These are phyloP conservation scores for Desoria tigrina DNA, from an alignment of 2,888 invertebrate species.

Conservation along the genomic window DNA sequence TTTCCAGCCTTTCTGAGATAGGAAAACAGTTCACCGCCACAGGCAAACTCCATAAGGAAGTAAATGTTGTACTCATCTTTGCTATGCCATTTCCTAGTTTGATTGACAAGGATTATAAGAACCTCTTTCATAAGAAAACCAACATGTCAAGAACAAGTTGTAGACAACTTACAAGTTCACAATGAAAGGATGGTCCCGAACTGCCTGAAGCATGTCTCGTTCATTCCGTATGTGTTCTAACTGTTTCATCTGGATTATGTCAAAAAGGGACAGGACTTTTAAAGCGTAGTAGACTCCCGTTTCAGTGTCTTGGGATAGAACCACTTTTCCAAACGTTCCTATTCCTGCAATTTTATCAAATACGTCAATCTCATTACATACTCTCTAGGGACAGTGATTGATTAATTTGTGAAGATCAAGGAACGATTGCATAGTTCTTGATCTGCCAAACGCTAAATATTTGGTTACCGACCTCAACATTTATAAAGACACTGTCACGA, in stretches of 20 bases:
- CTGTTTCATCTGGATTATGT: conserved; percentile 91
- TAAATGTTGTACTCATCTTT: conserved; percentile 88
- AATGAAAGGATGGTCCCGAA: conserved; percentile 91
- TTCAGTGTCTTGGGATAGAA: conserved; percentile 80
- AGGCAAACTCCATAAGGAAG: conserved; percentile 96
- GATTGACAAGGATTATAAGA: conserved; percentile 18
- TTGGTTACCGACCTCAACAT: too few species aligned
- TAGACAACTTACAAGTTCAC: conserved; percentile 78
- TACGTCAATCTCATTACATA: neutral
- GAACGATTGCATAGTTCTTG: too few species aligned
- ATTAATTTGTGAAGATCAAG: too few species aligned
- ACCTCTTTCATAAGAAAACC: too few species aligned
- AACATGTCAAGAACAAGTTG: too few species aligned
- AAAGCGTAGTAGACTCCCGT: conserved; percentile 83
- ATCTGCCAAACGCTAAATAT: too few species aligned
- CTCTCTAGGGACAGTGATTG: too few species aligned
- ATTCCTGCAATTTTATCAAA: conserved; percentile 70
- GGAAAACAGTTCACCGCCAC: conserved; percentile 95
- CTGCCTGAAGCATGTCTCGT: conserved; percentile 81
- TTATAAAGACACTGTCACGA: too few species aligned
- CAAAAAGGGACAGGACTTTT: conserved; percentile 89
- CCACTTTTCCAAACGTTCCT: conserved; percentile 94
- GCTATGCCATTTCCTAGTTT: conserved; percentile 81
- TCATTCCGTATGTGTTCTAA: conserved; percentile 97
- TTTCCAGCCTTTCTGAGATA: conserved; percentile 89